A percentile compares a stretch with the other conserved stretches of the same genome.
Evolutionary conservation across 2,888 invertebrate genomes (phyloP).

Genomic region (Dromius quadrimaculatus): DNA sequence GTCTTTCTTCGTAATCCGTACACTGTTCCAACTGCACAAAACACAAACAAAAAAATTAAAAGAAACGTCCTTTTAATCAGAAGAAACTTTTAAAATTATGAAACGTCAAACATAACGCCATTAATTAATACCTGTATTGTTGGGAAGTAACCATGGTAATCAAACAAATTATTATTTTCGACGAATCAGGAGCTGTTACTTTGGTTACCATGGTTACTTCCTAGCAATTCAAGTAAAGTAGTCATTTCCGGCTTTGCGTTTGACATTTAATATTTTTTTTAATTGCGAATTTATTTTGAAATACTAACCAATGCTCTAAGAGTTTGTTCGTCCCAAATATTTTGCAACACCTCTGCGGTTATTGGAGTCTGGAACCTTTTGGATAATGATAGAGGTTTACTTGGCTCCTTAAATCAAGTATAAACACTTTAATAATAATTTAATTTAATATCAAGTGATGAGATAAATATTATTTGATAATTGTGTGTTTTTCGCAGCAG

Average conservation of each 20-base stretch:
- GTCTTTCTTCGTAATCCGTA: slow-evolving; percentile 88
- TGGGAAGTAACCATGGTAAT: too few relatives aligned
- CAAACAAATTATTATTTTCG: too few relatives aligned
- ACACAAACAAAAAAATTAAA: slow-evolving; percentile 37
- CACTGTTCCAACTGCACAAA: slow-evolving; percentile 82
- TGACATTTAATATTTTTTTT: too few relatives aligned
- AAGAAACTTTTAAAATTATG: too few relatives aligned
- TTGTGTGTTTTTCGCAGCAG: neutral
- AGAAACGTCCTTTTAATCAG: too few relatives aligned
- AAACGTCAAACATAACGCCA: too few relatives aligned
- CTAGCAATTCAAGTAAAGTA: too few relatives aligned
- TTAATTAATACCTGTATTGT: too few relatives aligned
- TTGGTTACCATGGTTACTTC: too few relatives aligned
- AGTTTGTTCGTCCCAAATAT: slow-evolving; percentile 82
- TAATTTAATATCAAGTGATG: slow-evolving; percentile 1
- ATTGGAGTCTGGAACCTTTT: slow-evolving; percentile 65
- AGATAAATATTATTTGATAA: neutral
- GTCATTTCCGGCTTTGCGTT: too few relatives aligned
- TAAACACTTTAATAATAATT: neutral
- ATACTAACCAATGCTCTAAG: slow-evolving; percentile 77
- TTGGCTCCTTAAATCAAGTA: slow-evolving; percentile 53
- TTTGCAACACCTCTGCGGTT: slow-evolving; percentile 75
- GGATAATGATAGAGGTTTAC: slow-evolving; percentile 59
- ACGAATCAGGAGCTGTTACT: too few relatives aligned
- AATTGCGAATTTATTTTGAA: too few relatives aligned